Evolutionary conservation across 2,113 vertebrate species (phyloP), one percentile per base, ranked within the genome.

Genomic region (Microcebus lehilahytsara): DNA sequence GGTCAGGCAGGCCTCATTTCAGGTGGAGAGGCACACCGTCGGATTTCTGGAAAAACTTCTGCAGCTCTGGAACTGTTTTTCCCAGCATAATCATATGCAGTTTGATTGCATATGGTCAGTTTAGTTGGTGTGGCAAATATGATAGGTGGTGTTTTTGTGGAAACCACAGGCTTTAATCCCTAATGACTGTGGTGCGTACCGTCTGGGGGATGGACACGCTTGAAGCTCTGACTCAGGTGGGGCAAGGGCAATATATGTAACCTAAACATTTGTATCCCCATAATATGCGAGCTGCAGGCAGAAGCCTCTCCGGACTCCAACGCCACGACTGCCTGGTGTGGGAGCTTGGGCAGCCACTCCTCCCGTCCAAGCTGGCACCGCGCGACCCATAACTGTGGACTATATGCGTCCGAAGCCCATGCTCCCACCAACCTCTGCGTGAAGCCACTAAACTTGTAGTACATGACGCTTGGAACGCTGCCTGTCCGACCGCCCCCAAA

Each of bases 21-120:
- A 99, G 97, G 97, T 99, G 99, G 62, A 99, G 95, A 9, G 99
- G 99, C 66, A 99, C 32, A 0, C 99, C 99, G 34, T 99, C 99
- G 3, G 99, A 77, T 89, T 97, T 99, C 99, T 99, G 99, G 98
- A 99, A 99, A 53, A 99, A 2, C 96, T 97, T 99, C 98, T 99
- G 99, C 42, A 99, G 95, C 46, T 99, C 99, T n/a, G 99, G 99
- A 85, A 99, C 99, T 99, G 98, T 99, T 99, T 97, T 96, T 93
- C 95, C 97, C 97, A 93, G 99, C 80, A 98, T 98, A 99, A 96
- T 99, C 98, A 67, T 96, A 80, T 16, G 98, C 11, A 85, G 97
- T 40, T 40, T 40, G 40, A 40, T 40, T 40, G 40, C 40, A 4
- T 40, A 40, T 40, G 92, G 98, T 96, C 96, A 99, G 56, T 97